phyloP scores from a whole-genome alignment of 2,113 vertebrate genomes.

The Pithys albifrons region DNA sequence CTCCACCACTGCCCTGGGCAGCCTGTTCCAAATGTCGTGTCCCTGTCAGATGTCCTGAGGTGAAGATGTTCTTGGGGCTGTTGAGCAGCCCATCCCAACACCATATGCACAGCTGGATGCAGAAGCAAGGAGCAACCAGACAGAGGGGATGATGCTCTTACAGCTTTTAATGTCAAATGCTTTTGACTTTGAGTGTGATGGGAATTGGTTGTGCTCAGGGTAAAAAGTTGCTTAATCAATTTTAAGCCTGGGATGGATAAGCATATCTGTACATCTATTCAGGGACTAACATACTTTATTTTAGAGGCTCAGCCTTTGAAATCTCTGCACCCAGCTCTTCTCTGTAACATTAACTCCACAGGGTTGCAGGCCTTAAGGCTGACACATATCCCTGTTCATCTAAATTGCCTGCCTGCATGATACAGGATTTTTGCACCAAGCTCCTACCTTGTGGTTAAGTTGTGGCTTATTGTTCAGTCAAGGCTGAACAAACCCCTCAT shows the following conservation, averaged over 20 bases:
- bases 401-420: background rate
- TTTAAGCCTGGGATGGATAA: background rate
- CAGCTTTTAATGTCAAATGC: background rate
- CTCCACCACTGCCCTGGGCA: background rate
- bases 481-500: background rate
- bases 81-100: background rate
- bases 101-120: fast-evolving
- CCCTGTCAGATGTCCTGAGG: background rate
- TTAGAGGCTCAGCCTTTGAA: background rate
- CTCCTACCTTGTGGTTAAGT: background rate
- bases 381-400: background rate
- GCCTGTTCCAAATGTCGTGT: background rate
- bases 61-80: background rate
- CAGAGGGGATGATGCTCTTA: background rate
- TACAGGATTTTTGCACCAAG: background rate
- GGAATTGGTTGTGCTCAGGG: background rate
- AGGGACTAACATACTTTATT: background rate
- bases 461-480: background rate
- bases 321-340: background rate
- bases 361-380: background rate
- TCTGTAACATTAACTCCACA: background rate
- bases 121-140: background rate
- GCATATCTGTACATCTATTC: background rate
- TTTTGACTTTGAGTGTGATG: background rate
- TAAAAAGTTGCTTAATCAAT: background rate